These are phyloP conservation scores for Apomyelois bistriatella DNA, from an alignment of 2,888 invertebrate species.

Conservation along the genomic window DNA sequence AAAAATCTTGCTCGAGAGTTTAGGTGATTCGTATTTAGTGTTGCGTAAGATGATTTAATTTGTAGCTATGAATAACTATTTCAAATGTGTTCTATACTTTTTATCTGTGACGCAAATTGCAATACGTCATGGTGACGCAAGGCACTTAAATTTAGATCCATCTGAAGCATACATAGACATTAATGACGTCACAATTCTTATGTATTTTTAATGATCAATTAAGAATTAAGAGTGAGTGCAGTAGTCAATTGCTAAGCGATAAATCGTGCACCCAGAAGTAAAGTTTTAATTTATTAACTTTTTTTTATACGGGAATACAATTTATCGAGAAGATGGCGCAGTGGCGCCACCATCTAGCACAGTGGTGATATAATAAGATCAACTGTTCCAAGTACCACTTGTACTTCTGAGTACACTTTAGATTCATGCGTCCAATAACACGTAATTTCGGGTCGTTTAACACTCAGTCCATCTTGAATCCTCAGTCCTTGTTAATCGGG, in stretches of 20 bases:
- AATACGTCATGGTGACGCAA: constrained; percentile 9
- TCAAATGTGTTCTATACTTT: constrained; percentile 6
- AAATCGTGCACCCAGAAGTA: constrained; percentile 9
- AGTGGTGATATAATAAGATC: not conserved
- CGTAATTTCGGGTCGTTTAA: not conserved
- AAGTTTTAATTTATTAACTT: not conserved
- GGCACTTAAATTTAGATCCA: constrained; percentile 6
- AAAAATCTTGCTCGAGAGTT: constrained; percentile 2
- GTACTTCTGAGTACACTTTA: constrained; percentile 36
- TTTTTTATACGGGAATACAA: too few species aligned
- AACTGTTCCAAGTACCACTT: constrained; percentile 11
- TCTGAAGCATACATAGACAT: not conserved
- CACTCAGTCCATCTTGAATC: constrained; percentile 15
- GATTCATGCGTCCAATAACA: constrained; percentile 1
- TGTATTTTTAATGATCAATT: not conserved
- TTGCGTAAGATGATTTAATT: constrained; percentile 11
- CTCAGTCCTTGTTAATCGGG: constrained; percentile 29
- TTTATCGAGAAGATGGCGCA: not conserved
- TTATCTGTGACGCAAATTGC: constrained; percentile 10
- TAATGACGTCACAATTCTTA: not conserved
- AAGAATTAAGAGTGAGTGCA: not conserved
- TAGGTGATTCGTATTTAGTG: constrained; percentile 3
- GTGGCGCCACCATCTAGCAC: not conserved
- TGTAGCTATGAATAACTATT: constrained; percentile 1
- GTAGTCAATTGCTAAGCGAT: not conserved